These are phyloP conservation scores for Bovichtus diacanthus DNA, from an alignment of 2,797 vertebrate species.

Conservation along the genomic window DNA sequence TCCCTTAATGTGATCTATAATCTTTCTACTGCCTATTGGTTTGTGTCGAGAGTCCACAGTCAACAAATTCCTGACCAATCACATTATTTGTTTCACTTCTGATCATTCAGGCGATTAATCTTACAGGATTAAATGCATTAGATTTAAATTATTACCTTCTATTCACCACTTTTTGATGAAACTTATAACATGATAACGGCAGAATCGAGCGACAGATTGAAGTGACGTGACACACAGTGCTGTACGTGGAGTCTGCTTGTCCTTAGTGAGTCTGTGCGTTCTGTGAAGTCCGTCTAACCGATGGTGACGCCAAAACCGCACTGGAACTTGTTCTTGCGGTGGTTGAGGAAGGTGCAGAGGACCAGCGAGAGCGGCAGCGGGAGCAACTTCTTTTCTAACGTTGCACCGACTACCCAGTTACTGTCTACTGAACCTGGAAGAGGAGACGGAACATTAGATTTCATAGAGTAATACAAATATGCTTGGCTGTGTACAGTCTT, in stretches of 20 bases:
- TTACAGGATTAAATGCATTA: constrained; percentile 12
- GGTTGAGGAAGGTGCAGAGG: constrained; percentile 93
- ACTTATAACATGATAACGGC: constrained; percentile 12
- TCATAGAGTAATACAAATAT: not conserved
- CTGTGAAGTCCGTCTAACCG: constrained; percentile 78
- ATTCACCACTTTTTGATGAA: constrained; percentile 21
- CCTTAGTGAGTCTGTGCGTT: constrained; percentile 31
- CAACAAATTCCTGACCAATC: constrained; percentile 16
- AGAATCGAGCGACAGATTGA: constrained; percentile 5
- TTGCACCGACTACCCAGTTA: constrained; percentile 93
- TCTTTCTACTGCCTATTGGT: constrained; percentile 12
- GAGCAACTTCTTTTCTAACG: constrained; percentile 92
- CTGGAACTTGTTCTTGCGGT: constrained; percentile 93
- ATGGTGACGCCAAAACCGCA: constrained; percentile 94
- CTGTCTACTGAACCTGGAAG: constrained; percentile 90
- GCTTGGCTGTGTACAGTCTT: too few relatives aligned
- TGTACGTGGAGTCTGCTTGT: constrained; percentile 28
- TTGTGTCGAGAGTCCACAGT: constrained; percentile 17
- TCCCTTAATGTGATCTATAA: constrained; percentile 32
- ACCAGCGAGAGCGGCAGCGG: constrained; percentile 92
- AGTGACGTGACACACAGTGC: constrained; percentile 19
- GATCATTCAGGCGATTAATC: not conserved
- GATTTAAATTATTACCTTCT: constrained; percentile 26
- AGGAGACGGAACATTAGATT: not conserved
- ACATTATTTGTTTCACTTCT: constrained; percentile 2